Base-by-base conservation (phyloP, 2,113 vertebrate species). In the Tragulus kanchil region DNA sequence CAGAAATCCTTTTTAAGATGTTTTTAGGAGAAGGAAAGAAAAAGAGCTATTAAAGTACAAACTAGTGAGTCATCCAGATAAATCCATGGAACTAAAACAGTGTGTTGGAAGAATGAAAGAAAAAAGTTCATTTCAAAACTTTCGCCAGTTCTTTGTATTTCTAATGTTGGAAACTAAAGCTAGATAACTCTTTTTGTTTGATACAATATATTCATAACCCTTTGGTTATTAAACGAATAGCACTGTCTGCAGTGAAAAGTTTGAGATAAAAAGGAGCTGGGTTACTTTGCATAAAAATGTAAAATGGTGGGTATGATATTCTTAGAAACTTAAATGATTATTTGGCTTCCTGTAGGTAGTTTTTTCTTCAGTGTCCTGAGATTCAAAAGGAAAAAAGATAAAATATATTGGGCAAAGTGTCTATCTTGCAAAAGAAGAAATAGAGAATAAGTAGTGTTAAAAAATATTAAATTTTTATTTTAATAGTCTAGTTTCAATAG, bases 221-320 rank as follows among this genome's bases (percentile, higher is more conserved):
- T 64, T 97, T 75, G 62, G 26, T 85, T 95, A 82, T 92, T 94
- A 92, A 85, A 97, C n/a, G 50, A 67, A 96, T 67, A 9, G 11
- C 54, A 89, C 73, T 93, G 28, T 92, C n/a, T 77, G 6, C 17
- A 62, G 82, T 11, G 14, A 75, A 93, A 77, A 42, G 0, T 82
- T 94, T 77, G 64, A 95, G n/a, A 92, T 69, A 89, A 95, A 94
- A 94, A 48, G 8, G 71, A 85, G 5, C 23, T 67, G 8, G 23
- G 6, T 17, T 89, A 36, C 45, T 95, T 92, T 92, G 45, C 69
- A 94, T 91, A 28, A 85, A 45, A 94, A 52, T 26, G 2, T 85
- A 61, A 67, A 92, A 75, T 26, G 4, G 52, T 82, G 21, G 2
- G 4, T 61, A 3, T 1, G 95, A n/a, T 62, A 93, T 82, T 94